A percentile compares a stretch with the other conserved stretches of the same genome.
Evolutionary conservation across 1,140 invertebrate species (phyloP).

Genomic region (Hylyphantes graminicola): DNA sequence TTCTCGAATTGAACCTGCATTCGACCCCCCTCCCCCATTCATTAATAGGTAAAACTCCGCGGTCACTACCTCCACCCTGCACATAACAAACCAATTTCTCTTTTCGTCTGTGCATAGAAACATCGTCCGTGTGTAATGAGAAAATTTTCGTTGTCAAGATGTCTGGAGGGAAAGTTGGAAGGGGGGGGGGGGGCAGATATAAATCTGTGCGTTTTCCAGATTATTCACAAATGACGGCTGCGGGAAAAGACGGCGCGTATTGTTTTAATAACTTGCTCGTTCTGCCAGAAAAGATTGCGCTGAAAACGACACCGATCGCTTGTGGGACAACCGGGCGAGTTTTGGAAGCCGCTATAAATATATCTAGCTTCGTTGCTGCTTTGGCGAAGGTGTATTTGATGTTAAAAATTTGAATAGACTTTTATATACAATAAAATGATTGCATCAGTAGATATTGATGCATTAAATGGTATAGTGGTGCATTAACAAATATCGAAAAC

Average conservation of each 20-base stretch:
- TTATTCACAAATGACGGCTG: slow-evolving; percentile 55
- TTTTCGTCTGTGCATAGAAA: background rate
- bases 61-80: slow-evolving; percentile 36
- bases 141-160: slow-evolving; percentile 60
- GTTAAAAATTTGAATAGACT: too few relatives aligned
- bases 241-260: slow-evolving; percentile 29
- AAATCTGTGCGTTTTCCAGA: slow-evolving; percentile 49
- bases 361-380: too few relatives aligned
- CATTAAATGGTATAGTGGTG: too few relatives aligned
- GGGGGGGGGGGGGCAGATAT: slow-evolving; percentile 33
- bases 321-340: too few relatives aligned
- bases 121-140: slow-evolving; percentile 46
- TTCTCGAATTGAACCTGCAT: background rate
- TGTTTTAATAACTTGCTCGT: slow-evolving; percentile 60
- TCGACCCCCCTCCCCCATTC: background rate
- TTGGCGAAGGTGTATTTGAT: too few relatives aligned
- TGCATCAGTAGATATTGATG: too few relatives aligned
- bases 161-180: slow-evolving; percentile 46
- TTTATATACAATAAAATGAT: too few relatives aligned
- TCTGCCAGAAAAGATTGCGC: slow-evolving; percentile 55
- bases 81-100: background rate
- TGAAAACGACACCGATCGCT: slow-evolving; percentile 53
- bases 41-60: slow-evolving; percentile 58
- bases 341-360: too few relatives aligned
- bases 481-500: too few relatives aligned